Evolutionary conservation across 2,888 invertebrate genomes (phyloP).

Genomic region (Emesis russula): DNA sequence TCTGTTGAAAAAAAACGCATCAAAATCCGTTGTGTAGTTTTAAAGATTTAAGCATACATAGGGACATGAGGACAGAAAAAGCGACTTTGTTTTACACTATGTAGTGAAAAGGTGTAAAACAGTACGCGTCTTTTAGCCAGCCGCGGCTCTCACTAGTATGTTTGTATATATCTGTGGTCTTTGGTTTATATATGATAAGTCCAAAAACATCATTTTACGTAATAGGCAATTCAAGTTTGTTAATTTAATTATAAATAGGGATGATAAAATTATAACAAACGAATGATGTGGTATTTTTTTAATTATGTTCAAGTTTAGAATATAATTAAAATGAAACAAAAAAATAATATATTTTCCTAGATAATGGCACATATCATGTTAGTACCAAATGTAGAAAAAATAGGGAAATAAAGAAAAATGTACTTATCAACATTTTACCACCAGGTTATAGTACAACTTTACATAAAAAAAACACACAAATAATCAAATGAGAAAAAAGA

Average conservation of each 20-base stretch:
- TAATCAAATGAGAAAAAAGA: slow-evolving; percentile 15
- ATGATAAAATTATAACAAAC: slow-evolving; percentile 15
- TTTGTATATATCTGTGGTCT: not conserved
- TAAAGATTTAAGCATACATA: too few species aligned
- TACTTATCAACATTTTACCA: slow-evolving; percentile 15
- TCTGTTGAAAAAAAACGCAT: too few species aligned
- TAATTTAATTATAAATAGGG: slow-evolving; percentile 15
- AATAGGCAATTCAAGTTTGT: slow-evolving; percentile 15
- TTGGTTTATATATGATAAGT: slow-evolving; percentile 8
- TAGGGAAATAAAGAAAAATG: slow-evolving; percentile 15
- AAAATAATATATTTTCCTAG: slow-evolving; percentile 15
- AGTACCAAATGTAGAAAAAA: slow-evolving; percentile 15
- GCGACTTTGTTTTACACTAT: too few species aligned
- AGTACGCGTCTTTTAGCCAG: too few species aligned
- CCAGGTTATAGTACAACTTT: slow-evolving; percentile 4
- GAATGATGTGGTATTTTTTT: slow-evolving; percentile 15
- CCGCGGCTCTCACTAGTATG: too few species aligned
- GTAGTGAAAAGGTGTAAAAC: too few species aligned
- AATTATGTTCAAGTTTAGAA: slow-evolving; percentile 15
- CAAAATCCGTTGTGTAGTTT: too few species aligned
- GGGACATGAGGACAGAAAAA: too few species aligned
- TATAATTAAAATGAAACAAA: slow-evolving; percentile 15
- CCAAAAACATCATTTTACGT: slow-evolving; percentile 13
- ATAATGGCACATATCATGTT: slow-evolving; percentile 15
- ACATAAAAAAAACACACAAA: slow-evolving; percentile 14